A percentile compares a stretch with the other conserved stretches of the same genome.
phyloP scores from a whole-genome alignment of 2,797 vertebrate species.

The Poecilia wingei region DNA sequence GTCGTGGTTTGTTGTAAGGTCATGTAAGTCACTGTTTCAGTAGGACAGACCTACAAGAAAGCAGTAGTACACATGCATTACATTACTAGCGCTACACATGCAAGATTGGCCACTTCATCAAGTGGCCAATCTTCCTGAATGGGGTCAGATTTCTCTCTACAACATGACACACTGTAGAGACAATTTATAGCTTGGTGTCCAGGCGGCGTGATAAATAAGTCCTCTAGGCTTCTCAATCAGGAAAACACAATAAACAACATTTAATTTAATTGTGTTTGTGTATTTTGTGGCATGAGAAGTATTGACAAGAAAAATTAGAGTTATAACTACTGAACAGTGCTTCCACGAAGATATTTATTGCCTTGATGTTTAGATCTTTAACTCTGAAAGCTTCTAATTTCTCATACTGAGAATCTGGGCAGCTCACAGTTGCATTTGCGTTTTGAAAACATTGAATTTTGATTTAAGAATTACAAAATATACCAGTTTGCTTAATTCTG shows the following conservation, averaged over 20 bases:
- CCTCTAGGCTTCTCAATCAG: conserved; percentile 5
- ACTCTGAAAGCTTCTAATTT: background rate
- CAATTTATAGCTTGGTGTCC: conserved; percentile 8
- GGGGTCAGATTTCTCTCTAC: background rate
- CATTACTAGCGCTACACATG: background rate
- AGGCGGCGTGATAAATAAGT: conserved; percentile 10
- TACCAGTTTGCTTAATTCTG: background rate
- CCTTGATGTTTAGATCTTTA: background rate
- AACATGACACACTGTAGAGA: background rate
- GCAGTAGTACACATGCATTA: background rate
- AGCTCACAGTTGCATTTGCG: background rate
- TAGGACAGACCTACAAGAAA: background rate
- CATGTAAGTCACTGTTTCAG: background rate
- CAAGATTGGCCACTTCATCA: background rate
- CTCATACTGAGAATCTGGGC: no score
- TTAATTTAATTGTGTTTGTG: conserved; percentile 2
- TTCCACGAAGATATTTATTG: conserved; percentile 1
- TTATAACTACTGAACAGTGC: background rate
- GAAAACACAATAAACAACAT: conserved; percentile 11
- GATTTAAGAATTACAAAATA: background rate
- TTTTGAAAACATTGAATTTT: background rate
- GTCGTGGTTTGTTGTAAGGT: background rate
- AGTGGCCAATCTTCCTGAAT: background rate
- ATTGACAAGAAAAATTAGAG: background rate
- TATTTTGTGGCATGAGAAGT: background rate